These are phyloP conservation scores for Oncorhynchus gorbuscha DNA, from an alignment of 2,113 vertebrate species.

Conservation along the genomic window DNA sequence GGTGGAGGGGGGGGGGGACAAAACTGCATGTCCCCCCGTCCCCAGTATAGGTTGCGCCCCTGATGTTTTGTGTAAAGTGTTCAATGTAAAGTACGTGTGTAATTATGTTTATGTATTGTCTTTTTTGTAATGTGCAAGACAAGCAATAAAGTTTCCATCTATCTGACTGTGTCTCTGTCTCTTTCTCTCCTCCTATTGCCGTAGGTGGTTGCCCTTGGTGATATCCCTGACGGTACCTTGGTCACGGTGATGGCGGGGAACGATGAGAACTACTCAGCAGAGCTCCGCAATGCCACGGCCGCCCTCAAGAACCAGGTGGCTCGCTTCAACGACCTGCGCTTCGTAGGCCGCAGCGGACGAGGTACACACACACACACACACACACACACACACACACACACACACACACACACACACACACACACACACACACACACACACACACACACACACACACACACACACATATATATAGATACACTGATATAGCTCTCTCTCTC, in stretches of 20 bases:
- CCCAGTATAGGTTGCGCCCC: no score
- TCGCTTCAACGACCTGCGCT: slow-evolving; percentile 95
- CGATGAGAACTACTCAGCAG: slow-evolving; percentile 95
- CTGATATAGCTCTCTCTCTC: neutral
- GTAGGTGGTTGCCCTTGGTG: slow-evolving; percentile 91
- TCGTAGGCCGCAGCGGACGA: slow-evolving; percentile 94
- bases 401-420: no score
- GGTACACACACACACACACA: slow-evolving; percentile 65
- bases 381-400: no score
- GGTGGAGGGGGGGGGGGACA: no score
- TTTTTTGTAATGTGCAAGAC: neutral
- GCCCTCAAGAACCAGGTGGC: slow-evolving; percentile 97
- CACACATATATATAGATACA: neutral
- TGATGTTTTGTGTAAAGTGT: no score
- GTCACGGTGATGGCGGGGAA: slow-evolving; percentile 98
- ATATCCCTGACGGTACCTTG: slow-evolving; percentile 90
- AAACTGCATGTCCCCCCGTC: no score
- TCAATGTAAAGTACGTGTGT: neutral
- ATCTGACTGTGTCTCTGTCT: neutral
- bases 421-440: no score
- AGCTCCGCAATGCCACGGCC: slow-evolving; percentile 93
- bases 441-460: slow-evolving; percentile 7
- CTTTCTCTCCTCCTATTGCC: neutral
- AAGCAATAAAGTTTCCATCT: neutral
- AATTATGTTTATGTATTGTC: neutral